Evolutionary conservation across 2,113 vertebrate species (phyloP).

Genomic region (Peromyscus maniculatus): DNA sequence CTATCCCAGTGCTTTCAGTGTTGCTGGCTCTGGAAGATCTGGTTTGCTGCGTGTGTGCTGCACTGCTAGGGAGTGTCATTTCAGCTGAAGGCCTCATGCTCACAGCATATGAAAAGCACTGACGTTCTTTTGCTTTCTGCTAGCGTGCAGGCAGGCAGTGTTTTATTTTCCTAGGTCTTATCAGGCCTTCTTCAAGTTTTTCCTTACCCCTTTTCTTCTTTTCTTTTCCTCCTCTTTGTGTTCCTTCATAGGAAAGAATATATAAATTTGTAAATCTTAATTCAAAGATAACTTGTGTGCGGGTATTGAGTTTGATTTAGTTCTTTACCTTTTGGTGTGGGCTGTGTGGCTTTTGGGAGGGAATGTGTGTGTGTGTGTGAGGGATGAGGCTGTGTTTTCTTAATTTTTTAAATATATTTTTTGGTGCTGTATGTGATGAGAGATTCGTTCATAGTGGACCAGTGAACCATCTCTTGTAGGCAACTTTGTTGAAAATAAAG

Average conservation of each 20-base stretch:
- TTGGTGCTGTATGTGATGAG: constrained; percentile 90
- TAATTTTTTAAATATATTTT: constrained; percentile 75
- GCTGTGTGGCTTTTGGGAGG: constrained; percentile 51
- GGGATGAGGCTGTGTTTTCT: constrained; percentile 47
- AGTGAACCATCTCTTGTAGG: constrained; percentile 83
- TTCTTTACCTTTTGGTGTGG: constrained; percentile 28
- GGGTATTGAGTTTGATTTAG: constrained; percentile 80
- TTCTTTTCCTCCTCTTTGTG: background rate
- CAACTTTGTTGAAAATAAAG: constrained; percentile 84
- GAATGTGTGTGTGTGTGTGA: background rate
- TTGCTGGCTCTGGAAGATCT: constrained; percentile 78
- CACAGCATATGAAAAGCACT: constrained; percentile 76
- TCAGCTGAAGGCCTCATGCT: constrained; percentile 79
- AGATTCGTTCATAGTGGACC: constrained; percentile 82
- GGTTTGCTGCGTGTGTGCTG: constrained; percentile 77
- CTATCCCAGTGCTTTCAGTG: constrained; percentile 69
- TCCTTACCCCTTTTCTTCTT: constrained; percentile 66
- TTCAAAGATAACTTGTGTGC: constrained; percentile 78
- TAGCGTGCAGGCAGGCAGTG: constrained; percentile 81
- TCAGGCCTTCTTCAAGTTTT: constrained; percentile 79
- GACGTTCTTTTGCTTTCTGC: constrained; percentile 72
- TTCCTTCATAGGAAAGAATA: constrained; percentile 86
- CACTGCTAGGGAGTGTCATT: constrained; percentile 68
- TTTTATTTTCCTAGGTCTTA: constrained; percentile 76
- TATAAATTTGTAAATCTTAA: constrained; percentile 89